Conservation (phyloP, 2,113 vertebrate genomes). For the Chaetodon auriga region DNA sequence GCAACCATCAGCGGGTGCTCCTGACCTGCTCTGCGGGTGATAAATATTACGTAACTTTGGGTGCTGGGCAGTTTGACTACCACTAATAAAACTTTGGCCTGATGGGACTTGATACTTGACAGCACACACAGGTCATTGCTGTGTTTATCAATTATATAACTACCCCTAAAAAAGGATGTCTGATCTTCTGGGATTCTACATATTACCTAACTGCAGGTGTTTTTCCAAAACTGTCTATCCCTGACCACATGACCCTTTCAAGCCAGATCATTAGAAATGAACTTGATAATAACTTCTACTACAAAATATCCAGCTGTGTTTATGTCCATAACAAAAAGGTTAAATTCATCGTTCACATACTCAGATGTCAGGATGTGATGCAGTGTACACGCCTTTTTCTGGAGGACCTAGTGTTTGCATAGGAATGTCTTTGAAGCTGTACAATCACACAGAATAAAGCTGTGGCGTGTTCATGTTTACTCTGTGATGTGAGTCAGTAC, state of each 20-base stretch:
- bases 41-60: constrained; percentile 20
- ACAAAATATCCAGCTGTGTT: neutral
- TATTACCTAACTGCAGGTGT: constrained; percentile 8
- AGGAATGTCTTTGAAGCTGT: neutral
- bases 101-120: constrained; percentile 7
- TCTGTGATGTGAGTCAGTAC: neutral
- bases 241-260: neutral
- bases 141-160: constrained; percentile 38
- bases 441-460: neutral
- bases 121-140: constrained; percentile 28
- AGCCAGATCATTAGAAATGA: neutral
- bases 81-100: neutral
- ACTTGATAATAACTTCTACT: neutral
- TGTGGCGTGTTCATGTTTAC: neutral
- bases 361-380: neutral
- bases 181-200: neutral
- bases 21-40: neutral
- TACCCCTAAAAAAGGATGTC: neutral
- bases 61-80: constrained; percentile 19
- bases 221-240: neutral
- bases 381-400: too few species aligned
- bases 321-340: neutral
- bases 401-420: neutral
- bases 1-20: too few species aligned
- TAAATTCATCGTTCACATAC: neutral